Percentiles rank a stretch among this genome's conserved stretches.
phyloP scores from a whole-genome alignment of 1,140 invertebrate species.

The Drosophila nasuta region DNA sequence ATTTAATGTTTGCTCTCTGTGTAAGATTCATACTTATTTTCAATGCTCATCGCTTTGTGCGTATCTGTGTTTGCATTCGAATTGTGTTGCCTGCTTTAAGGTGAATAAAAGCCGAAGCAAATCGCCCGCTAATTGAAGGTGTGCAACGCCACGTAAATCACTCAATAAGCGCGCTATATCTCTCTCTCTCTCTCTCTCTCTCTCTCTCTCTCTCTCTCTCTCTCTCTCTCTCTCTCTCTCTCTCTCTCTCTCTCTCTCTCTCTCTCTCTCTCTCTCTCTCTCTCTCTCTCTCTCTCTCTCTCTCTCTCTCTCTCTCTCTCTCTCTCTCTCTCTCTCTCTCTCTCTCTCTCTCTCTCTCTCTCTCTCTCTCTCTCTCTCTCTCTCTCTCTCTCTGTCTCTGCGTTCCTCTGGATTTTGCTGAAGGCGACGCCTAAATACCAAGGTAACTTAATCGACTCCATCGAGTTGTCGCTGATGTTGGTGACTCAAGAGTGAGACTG shows the following conservation, averaged over 20 bases:
- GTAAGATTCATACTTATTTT: too few relatives aligned
- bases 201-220: neutral
- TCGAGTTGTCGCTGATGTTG: conserved; percentile 19
- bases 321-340: too few relatives aligned
- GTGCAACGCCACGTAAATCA: conserved; percentile 42
- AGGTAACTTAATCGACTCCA: neutral
- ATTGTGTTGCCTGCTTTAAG: conserved; percentile 38
- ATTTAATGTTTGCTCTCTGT: neutral
- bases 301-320: too few relatives aligned
- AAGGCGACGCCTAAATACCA: conserved; percentile 19
- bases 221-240: too few relatives aligned
- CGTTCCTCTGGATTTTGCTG: too few relatives aligned
- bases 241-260: too few relatives aligned
- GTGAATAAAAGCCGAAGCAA: conserved; percentile 9
- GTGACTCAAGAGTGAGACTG: conserved; percentile 30
- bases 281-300: too few relatives aligned
- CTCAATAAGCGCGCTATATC: conserved; percentile 47
- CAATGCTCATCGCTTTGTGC: conserved; percentile 6
- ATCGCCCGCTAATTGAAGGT: conserved; percentile 56
- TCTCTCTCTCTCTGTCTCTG: too few relatives aligned
- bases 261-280: too few relatives aligned
- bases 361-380: too few relatives aligned
- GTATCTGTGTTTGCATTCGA: conserved; percentile 7
- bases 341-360: too few relatives aligned
- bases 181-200: neutral